Evolutionary conservation across 2,113 vertebrate species (phyloP), one percentile per base, ranked within the genome.

Genomic region (Oostethus manadensis): DNA sequence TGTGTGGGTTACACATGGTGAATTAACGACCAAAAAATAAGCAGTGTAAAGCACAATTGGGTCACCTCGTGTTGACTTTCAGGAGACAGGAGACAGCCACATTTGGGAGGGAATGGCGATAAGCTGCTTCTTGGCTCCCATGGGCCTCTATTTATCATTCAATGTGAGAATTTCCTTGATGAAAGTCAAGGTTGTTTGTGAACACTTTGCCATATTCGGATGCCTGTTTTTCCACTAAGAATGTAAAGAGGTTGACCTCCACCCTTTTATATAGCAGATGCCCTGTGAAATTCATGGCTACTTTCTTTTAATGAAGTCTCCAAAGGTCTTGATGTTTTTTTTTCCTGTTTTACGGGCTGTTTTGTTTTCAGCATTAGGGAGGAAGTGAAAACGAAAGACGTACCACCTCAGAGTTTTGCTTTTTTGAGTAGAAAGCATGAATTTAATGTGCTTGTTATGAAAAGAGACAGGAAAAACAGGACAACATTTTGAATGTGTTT

Each of bases 161-260:
- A 85, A 85, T 88, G 88, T 88, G 88, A 89, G 86, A 90, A 87
- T 88, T 88, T 89, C 82, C 82, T 86, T 87, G 87, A 89, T 88
- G 85, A 86, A 89, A 87, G 87, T 87, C 86, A 89, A 89, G 89
- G 88, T 90, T 90, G 87, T 90, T 89, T 89, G 86, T 81, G 72
- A 79, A 77, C 70, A 74, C 81, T 73, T 79, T 69, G 87, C 82
- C 82, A 88, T 77, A 69, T 86, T 74, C 72, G 82, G 78, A 88
- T 82, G 77, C 77, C 73, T 80, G 66, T 82, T 86, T 78, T 87
- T 88, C 82, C 83, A 83, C 79, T 68, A 86, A 74, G 83, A 85
- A 88, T 87, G 86, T 86, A 84, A 88, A 89, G 84, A 89, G 85
- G 87, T 88, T 88, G 80, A 80, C n/a, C 51, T 9, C 20, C 33